Evolutionary conservation across 1,140 invertebrate genomes (phyloP), one percentile per base, ranked within the genome.

Genomic region (Rhizoglyphus robini): DNA sequence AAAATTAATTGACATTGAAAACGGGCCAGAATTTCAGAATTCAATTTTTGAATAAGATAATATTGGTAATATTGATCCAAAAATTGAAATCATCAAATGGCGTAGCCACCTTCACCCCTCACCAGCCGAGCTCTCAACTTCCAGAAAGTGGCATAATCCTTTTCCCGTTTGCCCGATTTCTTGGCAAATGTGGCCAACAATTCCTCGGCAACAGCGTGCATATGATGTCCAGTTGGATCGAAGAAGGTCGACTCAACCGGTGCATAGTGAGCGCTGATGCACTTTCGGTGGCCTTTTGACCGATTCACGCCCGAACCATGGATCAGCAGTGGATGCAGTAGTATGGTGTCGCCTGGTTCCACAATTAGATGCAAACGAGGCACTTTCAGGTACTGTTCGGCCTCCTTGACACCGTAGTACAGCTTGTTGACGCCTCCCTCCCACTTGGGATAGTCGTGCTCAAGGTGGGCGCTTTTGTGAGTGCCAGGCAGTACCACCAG

Each of bases 251-350:
- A 89, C 11, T 85, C 79, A 57, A 81, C 81, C 48, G 82, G 79
- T 3, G 87, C 85, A 75, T 87, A 94, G 77, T 93, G 89, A 70
- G 84, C 84, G 11, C 86, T 88, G 72, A 91, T 89, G 1, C 87
- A 85, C 77, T 87, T 80, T 65, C 78, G 72, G 68, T 77, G 76
- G 11, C 73, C 84, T 67, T 83, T 78, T 0, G 87, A 86, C 48
- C 72, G 74, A 75, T 93, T 93, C 32, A 84, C 79, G 60, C 88
- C 88, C 1, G 88, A 92, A 31, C 89, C 90, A 76, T 94, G 90
- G 47, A 93, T 80, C 2, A 94, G 74, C 20, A 90, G 71, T 30
- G 90, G 90, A 78, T 94, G 89, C 74, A 95, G 92, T 76, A 95
- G 90, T 1, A 92, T 84, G 0, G 89, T 93, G 73, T 94, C 90